phyloP scores from a whole-genome alignment of 2,797 vertebrate genomes.

The Rhinophrynus dorsalis region DNA sequence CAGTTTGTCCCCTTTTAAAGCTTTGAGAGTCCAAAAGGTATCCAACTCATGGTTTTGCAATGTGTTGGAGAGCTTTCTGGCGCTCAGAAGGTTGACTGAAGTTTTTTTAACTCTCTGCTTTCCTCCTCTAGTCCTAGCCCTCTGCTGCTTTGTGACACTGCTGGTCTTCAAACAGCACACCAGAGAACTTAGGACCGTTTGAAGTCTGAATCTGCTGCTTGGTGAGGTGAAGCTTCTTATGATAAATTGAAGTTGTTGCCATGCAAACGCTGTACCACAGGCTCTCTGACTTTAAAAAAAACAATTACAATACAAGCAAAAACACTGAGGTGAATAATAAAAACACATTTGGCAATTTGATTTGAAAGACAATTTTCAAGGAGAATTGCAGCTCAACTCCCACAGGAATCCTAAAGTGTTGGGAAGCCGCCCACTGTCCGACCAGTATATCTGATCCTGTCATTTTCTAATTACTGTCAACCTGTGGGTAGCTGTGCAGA shows the following conservation, averaged over 20 bases:
- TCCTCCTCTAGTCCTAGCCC: too few relatives aligned
- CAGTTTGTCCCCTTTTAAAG: too few relatives aligned
- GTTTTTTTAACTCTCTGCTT: too few relatives aligned
- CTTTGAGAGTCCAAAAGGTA: too few relatives aligned
- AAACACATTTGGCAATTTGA: neutral
- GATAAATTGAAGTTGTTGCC: constrained; percentile 33
- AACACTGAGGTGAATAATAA: constrained; percentile 10
- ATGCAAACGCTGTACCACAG: constrained; percentile 15
- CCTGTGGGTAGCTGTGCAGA: too few relatives aligned
- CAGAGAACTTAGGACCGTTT: constrained; percentile 18
- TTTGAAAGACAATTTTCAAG: too few relatives aligned
- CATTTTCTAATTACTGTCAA: neutral
- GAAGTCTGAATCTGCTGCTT: constrained; percentile 28
- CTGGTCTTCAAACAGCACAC: neutral
- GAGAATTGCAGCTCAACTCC: neutral
- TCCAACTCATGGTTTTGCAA: too few relatives aligned
- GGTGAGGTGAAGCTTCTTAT: constrained; percentile 21
- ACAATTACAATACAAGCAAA: constrained; percentile 18
- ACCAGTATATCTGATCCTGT: neutral
- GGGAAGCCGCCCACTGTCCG: neutral
- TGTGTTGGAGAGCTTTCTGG: too few relatives aligned
- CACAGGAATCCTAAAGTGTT: neutral
- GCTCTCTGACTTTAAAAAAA: constrained; percentile 15
- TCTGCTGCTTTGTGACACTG: constrained; percentile 12
- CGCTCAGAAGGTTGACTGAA: too few relatives aligned